Evolutionary conservation across 1,140 invertebrate genomes (phyloP).

Genomic region (Periplaneta americana): DNA sequence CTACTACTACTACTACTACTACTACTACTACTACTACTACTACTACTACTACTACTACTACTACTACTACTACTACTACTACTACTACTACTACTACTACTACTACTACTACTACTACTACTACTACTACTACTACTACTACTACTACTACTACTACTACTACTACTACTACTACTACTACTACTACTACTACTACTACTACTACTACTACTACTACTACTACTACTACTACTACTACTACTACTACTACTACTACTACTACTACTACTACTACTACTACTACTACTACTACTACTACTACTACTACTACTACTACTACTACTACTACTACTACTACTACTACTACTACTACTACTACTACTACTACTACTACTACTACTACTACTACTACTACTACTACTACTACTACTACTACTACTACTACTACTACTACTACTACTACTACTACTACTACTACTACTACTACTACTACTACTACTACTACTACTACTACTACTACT

Average conservation of each 20-base stretch:
- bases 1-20: neutral
- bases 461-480: constrained; percentile 15
- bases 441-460: constrained; percentile 15
- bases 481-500: constrained; percentile 15
- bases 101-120: constrained; percentile 19
- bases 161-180: constrained; percentile 12
- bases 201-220: constrained; percentile 12
- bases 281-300: constrained; percentile 12
- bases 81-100: constrained; percentile 12
- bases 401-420: constrained; percentile 15
- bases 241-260: constrained; percentile 12
- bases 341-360: constrained; percentile 14
- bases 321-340: constrained; percentile 12
- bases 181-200: constrained; percentile 12
- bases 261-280: constrained; percentile 12
- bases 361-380: constrained; percentile 15
- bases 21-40: neutral
- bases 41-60: neutral
- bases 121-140: constrained; percentile 18
- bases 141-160: constrained; percentile 19
- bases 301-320: constrained; percentile 12
- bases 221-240: constrained; percentile 12
- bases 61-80: neutral
- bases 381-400: constrained; percentile 15
- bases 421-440: constrained; percentile 15